A percentile compares a stretch with the other conserved stretches of the same genome.
Evolutionary conservation across 2,888 invertebrate species (phyloP).

Genomic region (Microchrysa polita): DNA sequence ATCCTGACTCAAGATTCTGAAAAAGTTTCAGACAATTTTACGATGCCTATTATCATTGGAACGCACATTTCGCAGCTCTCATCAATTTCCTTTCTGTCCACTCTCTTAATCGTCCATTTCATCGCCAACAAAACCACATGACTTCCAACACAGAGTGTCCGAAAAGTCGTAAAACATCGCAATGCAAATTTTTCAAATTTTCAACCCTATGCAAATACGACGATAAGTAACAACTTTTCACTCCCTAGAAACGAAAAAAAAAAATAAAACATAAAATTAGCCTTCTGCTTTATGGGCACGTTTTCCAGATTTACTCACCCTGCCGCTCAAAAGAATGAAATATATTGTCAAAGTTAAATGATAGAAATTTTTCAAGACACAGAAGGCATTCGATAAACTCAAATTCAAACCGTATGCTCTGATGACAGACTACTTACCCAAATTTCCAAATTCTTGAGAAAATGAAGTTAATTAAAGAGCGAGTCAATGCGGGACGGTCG

Average conservation of each 20-base stretch:
- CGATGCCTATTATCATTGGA: constrained; percentile 16
- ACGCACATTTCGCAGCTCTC: not conserved
- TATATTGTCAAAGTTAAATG: constrained; percentile 26
- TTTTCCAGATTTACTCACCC: constrained; percentile 16
- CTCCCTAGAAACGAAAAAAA: not conserved
- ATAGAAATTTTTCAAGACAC: not conserved
- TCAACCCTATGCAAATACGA: too few species aligned
- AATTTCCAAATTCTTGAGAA: not conserved
- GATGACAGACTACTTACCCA: not conserved
- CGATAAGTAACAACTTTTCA: too few species aligned
- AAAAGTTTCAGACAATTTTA: constrained; percentile 37
- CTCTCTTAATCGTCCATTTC: not conserved
- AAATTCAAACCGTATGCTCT: not conserved
- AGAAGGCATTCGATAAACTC: not conserved
- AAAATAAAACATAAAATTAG: not conserved
- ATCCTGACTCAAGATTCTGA: too few species aligned
- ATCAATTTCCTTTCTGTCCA: not conserved
- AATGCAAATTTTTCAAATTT: not conserved
- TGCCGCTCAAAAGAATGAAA: not conserved
- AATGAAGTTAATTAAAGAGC: constrained; percentile 14
- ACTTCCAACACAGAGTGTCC: not conserved
- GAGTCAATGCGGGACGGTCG: not conserved
- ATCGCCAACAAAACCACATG: not conserved
- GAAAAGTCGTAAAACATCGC: constrained; percentile 15
- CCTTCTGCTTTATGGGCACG: not conserved